Base-by-base conservation (phyloP, 2,113 vertebrate species). In the Scalopus aquaticus region DNA sequence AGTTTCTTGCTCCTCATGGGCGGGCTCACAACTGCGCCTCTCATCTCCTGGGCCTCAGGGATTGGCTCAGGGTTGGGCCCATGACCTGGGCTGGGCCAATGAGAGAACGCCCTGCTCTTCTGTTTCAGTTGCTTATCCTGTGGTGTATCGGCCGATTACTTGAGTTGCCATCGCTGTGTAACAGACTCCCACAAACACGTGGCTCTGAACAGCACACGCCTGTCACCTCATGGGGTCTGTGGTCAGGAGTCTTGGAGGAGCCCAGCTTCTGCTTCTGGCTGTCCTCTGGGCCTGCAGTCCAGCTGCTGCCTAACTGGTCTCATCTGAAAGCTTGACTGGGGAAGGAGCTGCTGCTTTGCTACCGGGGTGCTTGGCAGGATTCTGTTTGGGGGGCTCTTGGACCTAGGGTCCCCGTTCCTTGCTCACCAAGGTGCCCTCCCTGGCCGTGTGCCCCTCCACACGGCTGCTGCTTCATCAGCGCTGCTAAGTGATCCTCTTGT, bases 211-310 rank as follows among this genome's bases (percentile, higher is more conserved):
- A 2, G 9, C n/a, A n/a, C n/a, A n/a, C 5, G 16, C 12, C 5
- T 6, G 1, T 60, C n/a, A 72, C 20, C 39, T 60, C 72, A 11
- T 2, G 10, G n/a, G 42, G 39, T 65, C 39, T 69, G n/a, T 35
- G 67, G 17, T 51, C 22, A 30, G 64, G 79, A 37, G 17, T 1
- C 54, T 8, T 4, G 2, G 46, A 1, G 0, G 1, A 11, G 64
- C 4, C 20, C 22, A 6, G 58, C 20, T 6, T 56, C 32, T 65
- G 44, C 44, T 32, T 73, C 65, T 6, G 11, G 16, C 11, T 44
- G 7, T 42, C 28, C 8, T 30, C 9, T 9, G 13, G 5, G 26
- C 44, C 49, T 51, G 44, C 17, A 10, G 1, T 30, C 37, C 26
- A 8, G 19, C 10, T 65, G 24, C 13, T 6, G 54, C 22, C n/a